A percentile compares a stretch with the other conserved stretches of the same genome.
Evolutionary conservation across 2,888 invertebrate species (phyloP).

Genomic region (Leucoma salicis): DNA sequence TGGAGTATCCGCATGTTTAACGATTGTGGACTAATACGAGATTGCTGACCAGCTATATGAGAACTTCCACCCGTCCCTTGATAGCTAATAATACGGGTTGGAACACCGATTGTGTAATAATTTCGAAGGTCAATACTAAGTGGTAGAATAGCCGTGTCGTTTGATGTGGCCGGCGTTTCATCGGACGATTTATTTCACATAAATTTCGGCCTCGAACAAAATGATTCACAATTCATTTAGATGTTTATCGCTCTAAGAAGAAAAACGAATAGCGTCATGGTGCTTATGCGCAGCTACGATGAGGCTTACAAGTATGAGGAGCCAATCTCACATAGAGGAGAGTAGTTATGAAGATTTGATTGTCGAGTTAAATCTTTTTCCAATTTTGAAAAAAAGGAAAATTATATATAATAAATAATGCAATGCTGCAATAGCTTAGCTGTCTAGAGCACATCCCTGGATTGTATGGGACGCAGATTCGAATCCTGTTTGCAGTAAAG

Average conservation of each 20-base stretch:
- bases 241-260: slow-evolving; percentile 74
- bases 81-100: slow-evolving; percentile 27
- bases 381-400: too few species aligned
- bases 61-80: slow-evolving; percentile 42
- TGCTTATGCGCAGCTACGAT: slow-evolving; percentile 32
- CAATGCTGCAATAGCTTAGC: too few species aligned
- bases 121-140: slow-evolving; percentile 39
- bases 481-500: too few species aligned
- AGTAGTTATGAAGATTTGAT: too few species aligned
- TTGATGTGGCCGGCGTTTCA: slow-evolving; percentile 65
- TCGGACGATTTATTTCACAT: slow-evolving; percentile 69
- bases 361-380: too few species aligned
- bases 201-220: slow-evolving; percentile 61
- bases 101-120: slow-evolving; percentile 20
- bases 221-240: slow-evolving; percentile 70
- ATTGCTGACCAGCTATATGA: slow-evolving; percentile 32
- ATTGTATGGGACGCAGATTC: too few species aligned
- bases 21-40: slow-evolving; percentile 50
- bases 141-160: slow-evolving; percentile 43
- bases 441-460: too few species aligned
- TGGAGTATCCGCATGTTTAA: slow-evolving; percentile 41
- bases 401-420: too few species aligned
- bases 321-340: too few species aligned
- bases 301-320: too few species aligned
- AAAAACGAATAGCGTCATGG: slow-evolving; percentile 71